A percentile compares a stretch with the other conserved stretches of the same genome.
These are phyloP conservation scores for Threskiornis aethiopicus DNA, from an alignment of 2,797 vertebrate species.

Conservation along the genomic window DNA sequence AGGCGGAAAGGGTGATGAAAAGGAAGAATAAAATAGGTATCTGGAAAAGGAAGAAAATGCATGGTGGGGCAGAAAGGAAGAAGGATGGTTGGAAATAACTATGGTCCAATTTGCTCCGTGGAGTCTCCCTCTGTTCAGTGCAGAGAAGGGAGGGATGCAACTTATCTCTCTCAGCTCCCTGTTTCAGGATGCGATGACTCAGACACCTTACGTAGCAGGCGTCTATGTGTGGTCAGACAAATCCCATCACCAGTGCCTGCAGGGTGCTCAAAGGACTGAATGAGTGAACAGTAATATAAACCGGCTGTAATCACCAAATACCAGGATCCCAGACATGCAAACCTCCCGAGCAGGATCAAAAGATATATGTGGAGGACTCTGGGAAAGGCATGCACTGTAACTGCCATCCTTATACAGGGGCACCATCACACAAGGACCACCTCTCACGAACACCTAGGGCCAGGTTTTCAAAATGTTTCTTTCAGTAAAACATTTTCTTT, in stretches of 20 bases:
- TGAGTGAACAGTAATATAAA: not conserved
- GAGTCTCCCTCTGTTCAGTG: not conserved
- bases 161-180: not conserved
- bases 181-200: slow-evolving; percentile 3
- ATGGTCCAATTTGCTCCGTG: not conserved
- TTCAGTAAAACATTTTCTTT: not conserved
- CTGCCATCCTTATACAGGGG: not conserved
- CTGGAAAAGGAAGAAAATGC: not conserved
- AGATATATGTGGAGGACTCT: rapidly evolving
- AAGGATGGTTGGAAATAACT: not conserved
- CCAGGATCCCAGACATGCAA: not conserved
- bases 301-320: not conserved
- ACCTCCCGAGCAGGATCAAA: not conserved
- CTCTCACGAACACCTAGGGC: not conserved
- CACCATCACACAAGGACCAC: not conserved
- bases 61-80: not conserved
- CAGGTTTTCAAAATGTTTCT: not conserved
- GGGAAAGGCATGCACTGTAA: not conserved
- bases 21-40: not conserved
- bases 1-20: not conserved
- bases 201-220: not conserved
- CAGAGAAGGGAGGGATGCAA: not conserved
- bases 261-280: not conserved
- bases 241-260: not conserved
- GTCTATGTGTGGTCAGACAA: not conserved